Percentiles rank a stretch among this genome's conserved stretches.
Evolutionary conservation across 2,113 vertebrate genomes (phyloP).

Genomic region (Dasyprocta punctata): DNA sequence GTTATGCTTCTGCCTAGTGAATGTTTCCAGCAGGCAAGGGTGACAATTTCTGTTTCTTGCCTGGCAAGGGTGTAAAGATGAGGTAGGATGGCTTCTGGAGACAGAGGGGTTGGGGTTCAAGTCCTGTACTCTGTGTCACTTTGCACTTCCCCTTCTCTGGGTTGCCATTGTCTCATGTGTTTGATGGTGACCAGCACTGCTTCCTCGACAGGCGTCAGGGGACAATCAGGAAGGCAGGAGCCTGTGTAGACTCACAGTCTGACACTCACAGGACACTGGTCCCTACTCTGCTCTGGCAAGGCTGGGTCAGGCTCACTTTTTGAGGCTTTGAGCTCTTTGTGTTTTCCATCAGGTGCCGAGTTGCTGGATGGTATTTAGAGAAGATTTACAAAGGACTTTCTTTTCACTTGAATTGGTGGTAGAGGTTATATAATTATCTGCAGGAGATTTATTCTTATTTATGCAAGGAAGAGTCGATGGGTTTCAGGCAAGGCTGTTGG

Average conservation of each 20-base stretch:
- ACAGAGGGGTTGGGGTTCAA: neutral
- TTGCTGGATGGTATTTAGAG: neutral
- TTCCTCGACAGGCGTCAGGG: neutral
- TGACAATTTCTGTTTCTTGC: neutral
- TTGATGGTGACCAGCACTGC: neutral
- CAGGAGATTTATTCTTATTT: constrained; percentile 26
- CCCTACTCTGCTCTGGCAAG: neutral
- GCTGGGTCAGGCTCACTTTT: neutral
- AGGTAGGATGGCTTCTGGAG: neutral
- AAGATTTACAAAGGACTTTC: neutral
- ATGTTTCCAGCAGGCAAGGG: neutral
- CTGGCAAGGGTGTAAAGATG: neutral
- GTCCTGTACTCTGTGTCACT: neutral
- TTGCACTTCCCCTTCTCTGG: neutral
- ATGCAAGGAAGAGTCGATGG: neutral
- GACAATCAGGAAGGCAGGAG: neutral
- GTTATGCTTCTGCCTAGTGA: neutral
- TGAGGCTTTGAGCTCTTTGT: neutral
- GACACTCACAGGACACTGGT: accelerated
- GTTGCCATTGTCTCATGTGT: neutral
- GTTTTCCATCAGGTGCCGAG: neutral
- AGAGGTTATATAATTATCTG: neutral
- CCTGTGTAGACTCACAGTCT: too few relatives aligned
- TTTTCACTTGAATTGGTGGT: neutral
- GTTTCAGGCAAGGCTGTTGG: neutral